Percentiles rank a stretch among this genome's conserved stretches.
Evolutionary conservation across 1,140 invertebrate genomes (phyloP).

Genomic region (Microplitis demolitor): DNA sequence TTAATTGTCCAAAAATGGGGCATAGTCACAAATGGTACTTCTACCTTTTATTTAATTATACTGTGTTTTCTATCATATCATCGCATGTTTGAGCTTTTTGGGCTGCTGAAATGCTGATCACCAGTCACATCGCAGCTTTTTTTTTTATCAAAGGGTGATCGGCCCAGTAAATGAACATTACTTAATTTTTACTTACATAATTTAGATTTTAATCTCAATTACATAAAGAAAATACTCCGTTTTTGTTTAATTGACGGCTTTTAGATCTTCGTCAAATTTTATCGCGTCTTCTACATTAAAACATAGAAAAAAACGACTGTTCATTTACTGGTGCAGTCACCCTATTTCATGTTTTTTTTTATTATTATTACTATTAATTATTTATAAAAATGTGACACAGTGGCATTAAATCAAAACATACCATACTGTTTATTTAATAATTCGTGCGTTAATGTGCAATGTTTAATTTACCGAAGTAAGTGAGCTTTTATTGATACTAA

Average conservation of each 20-base stretch:
- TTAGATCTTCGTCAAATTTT: no score
- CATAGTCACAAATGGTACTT: no score
- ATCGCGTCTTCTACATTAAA: no score
- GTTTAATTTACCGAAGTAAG: constrained; percentile 29
- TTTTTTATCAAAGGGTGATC: not conserved
- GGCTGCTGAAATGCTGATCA: constrained; percentile 25
- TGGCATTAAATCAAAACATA: not conserved
- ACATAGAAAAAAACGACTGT: no score
- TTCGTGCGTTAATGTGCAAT: not conserved
- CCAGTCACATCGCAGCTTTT: not conserved
- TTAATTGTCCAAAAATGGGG: no score
- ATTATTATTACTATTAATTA: no score
- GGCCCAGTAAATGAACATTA: not conserved
- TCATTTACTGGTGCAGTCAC: no score
- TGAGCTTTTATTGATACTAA: constrained; percentile 38
- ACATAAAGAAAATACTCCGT: no score
- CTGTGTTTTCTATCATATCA: constrained; percentile 31
- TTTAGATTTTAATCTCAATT: no score
- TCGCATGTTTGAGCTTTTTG: constrained; percentile 45
- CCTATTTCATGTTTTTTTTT: constrained; percentile 9
- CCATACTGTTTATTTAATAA: constrained; percentile 13
- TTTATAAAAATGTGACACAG: not conserved
- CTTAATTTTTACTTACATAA: no score
- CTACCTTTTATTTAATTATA: not conserved
- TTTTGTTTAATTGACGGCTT: no score